Evolutionary conservation across 1,140 invertebrate species (phyloP).

Genomic region (Aphaenogaster ashmeadi): DNA sequence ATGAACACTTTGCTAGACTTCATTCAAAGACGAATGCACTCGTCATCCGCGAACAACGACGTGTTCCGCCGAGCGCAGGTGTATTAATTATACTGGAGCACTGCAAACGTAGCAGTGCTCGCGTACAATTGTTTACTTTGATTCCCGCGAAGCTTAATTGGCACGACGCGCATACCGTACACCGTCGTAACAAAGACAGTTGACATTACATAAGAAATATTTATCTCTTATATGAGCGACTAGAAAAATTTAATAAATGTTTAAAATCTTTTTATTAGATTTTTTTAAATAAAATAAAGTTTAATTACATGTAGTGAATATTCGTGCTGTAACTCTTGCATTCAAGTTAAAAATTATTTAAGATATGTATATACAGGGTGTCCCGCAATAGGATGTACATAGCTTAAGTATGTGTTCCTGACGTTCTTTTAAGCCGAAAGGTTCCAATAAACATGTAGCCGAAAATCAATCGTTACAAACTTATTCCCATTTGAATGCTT

Average conservation of each 20-base stretch:
- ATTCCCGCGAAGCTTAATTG: constrained; percentile 55
- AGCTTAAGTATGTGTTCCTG: too few species aligned
- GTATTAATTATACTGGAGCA: constrained; percentile 52
- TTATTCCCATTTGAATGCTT: too few species aligned
- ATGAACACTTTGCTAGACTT: constrained; percentile 29
- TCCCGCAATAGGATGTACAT: too few species aligned
- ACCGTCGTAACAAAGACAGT: constrained; percentile 27
- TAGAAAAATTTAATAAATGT: constrained; percentile 33
- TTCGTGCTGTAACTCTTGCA: neutral
- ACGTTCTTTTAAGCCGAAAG: too few species aligned
- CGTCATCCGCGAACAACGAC: constrained; percentile 44
- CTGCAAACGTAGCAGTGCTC: constrained; percentile 19
- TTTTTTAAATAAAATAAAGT: neutral
- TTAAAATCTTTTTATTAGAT: neutral
- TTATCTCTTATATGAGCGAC: neutral
- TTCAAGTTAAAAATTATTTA: constrained; percentile 5
- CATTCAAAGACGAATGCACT: constrained; percentile 50
- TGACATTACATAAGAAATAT: constrained; percentile 41
- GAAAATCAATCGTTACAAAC: too few species aligned
- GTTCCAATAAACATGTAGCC: too few species aligned
- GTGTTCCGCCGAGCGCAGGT: constrained; percentile 44
- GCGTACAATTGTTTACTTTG: constrained; percentile 59
- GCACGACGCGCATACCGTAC: constrained; percentile 29
- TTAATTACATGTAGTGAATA: neutral
- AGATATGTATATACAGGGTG: neutral